Conservation (phyloP, 2,888 invertebrate genomes). For the Thera britannica region DNA sequence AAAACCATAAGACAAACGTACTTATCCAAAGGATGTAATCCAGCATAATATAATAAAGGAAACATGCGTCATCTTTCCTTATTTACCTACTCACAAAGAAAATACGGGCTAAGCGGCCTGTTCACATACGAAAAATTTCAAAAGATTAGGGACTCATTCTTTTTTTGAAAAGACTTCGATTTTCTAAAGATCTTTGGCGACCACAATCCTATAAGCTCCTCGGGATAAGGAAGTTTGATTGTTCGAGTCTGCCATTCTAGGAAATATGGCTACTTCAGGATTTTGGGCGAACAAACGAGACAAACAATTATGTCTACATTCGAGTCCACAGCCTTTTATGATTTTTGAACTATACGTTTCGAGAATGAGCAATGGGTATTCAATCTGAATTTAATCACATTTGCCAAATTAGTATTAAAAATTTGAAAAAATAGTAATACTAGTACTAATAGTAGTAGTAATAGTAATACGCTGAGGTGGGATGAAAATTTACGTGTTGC, state of each 20-base stretch:
- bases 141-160: neutral
- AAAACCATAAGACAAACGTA: neutral
- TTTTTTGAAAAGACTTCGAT: neutral
- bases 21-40: constrained; percentile 3
- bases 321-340: too few relatives aligned
- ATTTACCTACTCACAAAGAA: constrained; percentile 11
- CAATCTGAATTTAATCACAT: too few relatives aligned
- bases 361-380: too few relatives aligned
- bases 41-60: constrained; percentile 3
- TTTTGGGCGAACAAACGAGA: neutral
- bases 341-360: too few relatives aligned
- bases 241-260: neutral
- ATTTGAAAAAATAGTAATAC: too few relatives aligned
- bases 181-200: constrained; percentile 1
- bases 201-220: neutral
- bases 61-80: constrained; percentile 8
- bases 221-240: neutral
- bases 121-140: constrained; percentile 5
- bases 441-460: too few relatives aligned
- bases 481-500: too few relatives aligned
- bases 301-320: too few relatives aligned
- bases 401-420: too few relatives aligned
- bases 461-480: too few relatives aligned
- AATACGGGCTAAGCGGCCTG: neutral
- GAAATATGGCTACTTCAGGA: neutral